These are phyloP conservation scores for Hemithea aestivaria DNA, from an alignment of 2,888 invertebrate species.

Conservation along the genomic window DNA sequence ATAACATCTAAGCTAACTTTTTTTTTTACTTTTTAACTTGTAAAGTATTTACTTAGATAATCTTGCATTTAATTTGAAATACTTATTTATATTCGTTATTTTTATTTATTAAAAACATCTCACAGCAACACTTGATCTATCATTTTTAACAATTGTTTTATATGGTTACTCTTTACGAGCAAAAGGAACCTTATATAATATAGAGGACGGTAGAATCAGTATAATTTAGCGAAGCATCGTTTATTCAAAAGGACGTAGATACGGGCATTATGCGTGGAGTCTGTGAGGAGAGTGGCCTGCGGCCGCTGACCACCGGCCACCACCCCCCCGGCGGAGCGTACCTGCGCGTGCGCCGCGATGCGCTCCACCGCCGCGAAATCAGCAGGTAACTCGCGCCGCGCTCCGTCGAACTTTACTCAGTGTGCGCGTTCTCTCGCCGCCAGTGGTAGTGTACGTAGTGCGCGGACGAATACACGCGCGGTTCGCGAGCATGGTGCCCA, in stretches of 20 bases:
- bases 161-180: too few relatives aligned
- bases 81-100: not conserved
- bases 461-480: constrained; percentile 63
- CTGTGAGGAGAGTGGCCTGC: constrained; percentile 44
- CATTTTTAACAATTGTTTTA: too few relatives aligned
- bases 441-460: constrained; percentile 73
- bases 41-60: too few relatives aligned
- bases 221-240: too few relatives aligned
- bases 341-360: constrained; percentile 73
- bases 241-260: too few relatives aligned
- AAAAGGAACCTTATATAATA: too few relatives aligned
- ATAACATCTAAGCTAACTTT: too few relatives aligned
- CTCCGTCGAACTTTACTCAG: constrained; percentile 60
- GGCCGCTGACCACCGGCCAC: constrained; percentile 26
- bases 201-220: too few relatives aligned
- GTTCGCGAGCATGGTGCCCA: constrained; percentile 63
- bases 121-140: too few relatives aligned
- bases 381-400: constrained; percentile 61
- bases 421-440: constrained; percentile 77
- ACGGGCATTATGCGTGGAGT: constrained; percentile 31
- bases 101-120: too few relatives aligned
- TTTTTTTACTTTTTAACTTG: too few relatives aligned
- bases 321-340: constrained; percentile 43
- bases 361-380: constrained; percentile 70
- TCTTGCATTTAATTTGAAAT: too few relatives aligned